Percentiles rank a stretch among this genome's conserved stretches.
phyloP scores from a whole-genome alignment of 2,797 vertebrate genomes.

The Artibeus lituratus region DNA sequence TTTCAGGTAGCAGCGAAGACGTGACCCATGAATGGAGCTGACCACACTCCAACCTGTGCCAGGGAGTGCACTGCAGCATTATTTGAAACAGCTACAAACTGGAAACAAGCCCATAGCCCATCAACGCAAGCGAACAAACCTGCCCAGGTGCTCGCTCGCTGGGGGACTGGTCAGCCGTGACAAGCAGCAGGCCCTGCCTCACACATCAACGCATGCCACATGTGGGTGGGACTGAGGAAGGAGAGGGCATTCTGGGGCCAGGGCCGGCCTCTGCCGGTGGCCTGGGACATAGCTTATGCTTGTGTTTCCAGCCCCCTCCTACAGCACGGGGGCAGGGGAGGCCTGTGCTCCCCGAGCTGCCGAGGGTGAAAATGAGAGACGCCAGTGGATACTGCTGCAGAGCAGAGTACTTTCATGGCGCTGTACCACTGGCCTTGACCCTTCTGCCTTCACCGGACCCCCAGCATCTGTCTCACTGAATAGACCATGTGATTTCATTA shows the following conservation, averaged over 20 bases:
- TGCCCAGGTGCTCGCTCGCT: too few relatives aligned
- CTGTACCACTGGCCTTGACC: not conserved
- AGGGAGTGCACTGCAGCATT: not conserved
- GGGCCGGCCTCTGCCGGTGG: too few relatives aligned
- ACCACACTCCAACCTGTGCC: not conserved
- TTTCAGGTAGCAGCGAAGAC: not conserved
- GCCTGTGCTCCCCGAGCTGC: too few relatives aligned
- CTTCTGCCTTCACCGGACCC: not conserved
- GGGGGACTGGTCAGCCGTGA: not conserved
- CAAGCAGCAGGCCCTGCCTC: not conserved
- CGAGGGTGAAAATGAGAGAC: rapidly evolving
- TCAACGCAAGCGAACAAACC: too few relatives aligned
- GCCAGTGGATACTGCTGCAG: not conserved
- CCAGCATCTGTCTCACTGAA: not conserved
- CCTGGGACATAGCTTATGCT: too few relatives aligned
- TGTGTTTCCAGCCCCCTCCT: too few relatives aligned
- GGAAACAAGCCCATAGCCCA: not conserved
- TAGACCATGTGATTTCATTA: not conserved
- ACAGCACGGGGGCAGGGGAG: too few relatives aligned
- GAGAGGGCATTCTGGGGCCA: too few relatives aligned
- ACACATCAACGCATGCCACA: too few relatives aligned
- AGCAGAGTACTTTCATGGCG: not conserved
- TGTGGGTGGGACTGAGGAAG: too few relatives aligned
- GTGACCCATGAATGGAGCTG: rapidly evolving
- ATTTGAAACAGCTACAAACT: not conserved